Percentiles rank a stretch among this genome's conserved stretches.
These are phyloP conservation scores for Calephelis perditalis DNA, from an alignment of 2,888 invertebrate genomes.

Conservation along the genomic window DNA sequence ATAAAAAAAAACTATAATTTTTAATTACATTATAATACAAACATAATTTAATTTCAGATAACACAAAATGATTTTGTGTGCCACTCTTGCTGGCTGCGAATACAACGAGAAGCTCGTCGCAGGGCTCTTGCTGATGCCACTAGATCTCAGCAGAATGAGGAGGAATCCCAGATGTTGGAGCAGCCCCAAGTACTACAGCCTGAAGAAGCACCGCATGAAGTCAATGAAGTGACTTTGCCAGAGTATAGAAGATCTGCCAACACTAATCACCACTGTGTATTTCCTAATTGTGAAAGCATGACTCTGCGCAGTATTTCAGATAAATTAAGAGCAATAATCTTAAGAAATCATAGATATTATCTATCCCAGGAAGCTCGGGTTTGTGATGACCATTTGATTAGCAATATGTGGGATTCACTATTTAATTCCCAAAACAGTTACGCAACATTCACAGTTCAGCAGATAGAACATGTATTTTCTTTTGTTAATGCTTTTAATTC, in stretches of 20 bases:
- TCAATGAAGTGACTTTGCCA: neutral
- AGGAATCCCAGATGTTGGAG: neutral
- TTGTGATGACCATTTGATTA: neutral
- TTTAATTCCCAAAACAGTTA: neutral
- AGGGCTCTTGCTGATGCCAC: neutral
- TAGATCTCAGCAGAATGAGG: neutral
- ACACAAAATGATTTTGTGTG: neutral
- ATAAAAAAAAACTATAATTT: too few species aligned
- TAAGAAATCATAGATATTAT: conserved; percentile 5
- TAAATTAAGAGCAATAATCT: neutral
- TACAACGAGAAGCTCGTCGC: neutral
- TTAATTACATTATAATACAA: neutral
- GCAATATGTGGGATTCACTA: conserved; percentile 2
- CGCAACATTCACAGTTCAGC: conserved; percentile 10
- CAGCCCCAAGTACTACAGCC: neutral
- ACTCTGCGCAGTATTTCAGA: neutral
- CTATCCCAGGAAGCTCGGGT: neutral
- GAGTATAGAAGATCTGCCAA: conserved; percentile 4
- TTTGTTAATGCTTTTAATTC: conserved; percentile 13
- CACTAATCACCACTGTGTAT: neutral
- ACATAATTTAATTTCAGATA: conserved; percentile 1
- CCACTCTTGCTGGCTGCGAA: conserved; percentile 4
- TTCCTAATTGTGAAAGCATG: conserved; percentile 1
- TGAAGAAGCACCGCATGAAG: neutral
- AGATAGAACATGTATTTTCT: conserved; percentile 19